Conservation (phyloP, 1,140 invertebrate species). For the Uloborus diversus region DNA sequence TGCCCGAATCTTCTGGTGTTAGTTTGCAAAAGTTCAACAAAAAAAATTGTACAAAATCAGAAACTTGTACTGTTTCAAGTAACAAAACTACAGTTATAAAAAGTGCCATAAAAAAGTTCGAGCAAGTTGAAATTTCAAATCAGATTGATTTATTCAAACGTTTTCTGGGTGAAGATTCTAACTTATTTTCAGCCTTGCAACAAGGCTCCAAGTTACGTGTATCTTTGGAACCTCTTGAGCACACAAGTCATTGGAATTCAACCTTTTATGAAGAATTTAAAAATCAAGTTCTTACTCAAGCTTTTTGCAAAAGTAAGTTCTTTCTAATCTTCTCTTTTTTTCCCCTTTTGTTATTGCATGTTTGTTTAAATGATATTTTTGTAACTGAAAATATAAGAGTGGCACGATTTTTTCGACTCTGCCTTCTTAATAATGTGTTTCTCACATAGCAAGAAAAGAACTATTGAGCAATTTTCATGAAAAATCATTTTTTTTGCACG, state of each 20-base stretch:
- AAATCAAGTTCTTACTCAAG: slow-evolving; percentile 6
- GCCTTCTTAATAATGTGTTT: neutral
- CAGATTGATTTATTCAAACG: neutral
- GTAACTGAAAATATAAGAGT: neutral
- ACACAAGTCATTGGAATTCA: slow-evolving; percentile 8
- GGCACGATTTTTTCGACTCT: too few relatives aligned
- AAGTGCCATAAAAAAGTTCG: neutral
- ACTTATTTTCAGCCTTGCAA: neutral
- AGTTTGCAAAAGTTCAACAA: neutral
- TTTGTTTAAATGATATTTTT: neutral
- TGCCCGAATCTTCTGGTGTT: neutral
- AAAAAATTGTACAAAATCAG: neutral
- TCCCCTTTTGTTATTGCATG: neutral
- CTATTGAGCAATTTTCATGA: neutral
- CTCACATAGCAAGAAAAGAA: neutral
- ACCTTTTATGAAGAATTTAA: slow-evolving; percentile 3
- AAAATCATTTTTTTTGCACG: neutral
- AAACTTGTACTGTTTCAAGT: neutral
- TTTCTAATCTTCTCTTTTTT: neutral
- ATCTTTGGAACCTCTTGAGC: slow-evolving; percentile 8
- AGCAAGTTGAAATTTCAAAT: too few relatives aligned
- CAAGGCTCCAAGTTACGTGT: slow-evolving; percentile 6
- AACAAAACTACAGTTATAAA: too few relatives aligned
- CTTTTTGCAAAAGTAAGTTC: slow-evolving; percentile 14
- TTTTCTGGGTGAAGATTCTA: neutral